A percentile compares a stretch with the other conserved stretches of the same genome.
These are phyloP conservation scores for Anhinga anhinga DNA, from an alignment of 2,113 vertebrate genomes.

Conservation along the genomic window DNA sequence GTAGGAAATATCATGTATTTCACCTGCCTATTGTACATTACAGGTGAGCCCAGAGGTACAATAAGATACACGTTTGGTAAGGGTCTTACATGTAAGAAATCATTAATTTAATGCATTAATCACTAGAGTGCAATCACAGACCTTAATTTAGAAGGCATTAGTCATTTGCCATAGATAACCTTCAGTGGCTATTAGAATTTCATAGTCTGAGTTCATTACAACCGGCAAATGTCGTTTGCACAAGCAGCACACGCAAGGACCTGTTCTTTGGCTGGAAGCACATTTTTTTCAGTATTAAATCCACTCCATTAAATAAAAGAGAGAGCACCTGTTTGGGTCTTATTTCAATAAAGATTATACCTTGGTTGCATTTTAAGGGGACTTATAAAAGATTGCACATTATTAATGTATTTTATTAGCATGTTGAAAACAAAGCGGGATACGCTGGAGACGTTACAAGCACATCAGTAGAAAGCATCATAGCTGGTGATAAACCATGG, in stretches of 20 bases:
- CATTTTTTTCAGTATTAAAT: not conserved
- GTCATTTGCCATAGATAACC: not conserved
- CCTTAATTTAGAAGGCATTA: conserved; percentile 3
- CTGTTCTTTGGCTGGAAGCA: not conserved
- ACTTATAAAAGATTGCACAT: not conserved
- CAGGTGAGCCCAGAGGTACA: not conserved
- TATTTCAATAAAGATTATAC: conserved; percentile 11
- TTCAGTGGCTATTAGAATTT: conserved; percentile 27
- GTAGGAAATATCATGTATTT: not conserved
- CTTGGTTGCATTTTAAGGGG: not conserved
- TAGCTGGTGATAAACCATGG: not conserved
- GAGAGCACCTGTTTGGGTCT: not conserved
- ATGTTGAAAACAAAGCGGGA: not conserved
- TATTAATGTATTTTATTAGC: not conserved
- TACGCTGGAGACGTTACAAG: not conserved
- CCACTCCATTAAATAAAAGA: not conserved
- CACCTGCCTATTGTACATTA: not conserved
- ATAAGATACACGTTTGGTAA: not conserved
- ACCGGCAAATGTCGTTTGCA: not conserved
- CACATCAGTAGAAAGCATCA: not conserved
- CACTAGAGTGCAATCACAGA: conserved; percentile 7
- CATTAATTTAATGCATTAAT: conserved; percentile 26
- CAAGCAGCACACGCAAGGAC: not conserved
- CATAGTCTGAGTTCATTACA: not conserved
- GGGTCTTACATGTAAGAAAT: not conserved